Evolutionary conservation across 2,888 invertebrate genomes (phyloP).

Genomic region (Lasioglossum vierecki): DNA sequence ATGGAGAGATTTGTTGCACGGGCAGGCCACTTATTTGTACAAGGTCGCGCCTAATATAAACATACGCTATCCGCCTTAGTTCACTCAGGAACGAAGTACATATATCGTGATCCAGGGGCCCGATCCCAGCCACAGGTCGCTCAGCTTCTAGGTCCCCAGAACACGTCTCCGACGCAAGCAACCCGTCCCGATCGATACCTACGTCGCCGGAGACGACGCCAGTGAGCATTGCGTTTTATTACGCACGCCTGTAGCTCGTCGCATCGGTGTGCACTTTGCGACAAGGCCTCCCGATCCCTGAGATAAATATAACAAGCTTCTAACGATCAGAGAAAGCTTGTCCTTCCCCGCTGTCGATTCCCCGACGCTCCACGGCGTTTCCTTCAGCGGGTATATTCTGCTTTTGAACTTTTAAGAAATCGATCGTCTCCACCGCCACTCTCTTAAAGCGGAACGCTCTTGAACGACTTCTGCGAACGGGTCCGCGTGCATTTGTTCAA

Average conservation of each 20-base stretch:
- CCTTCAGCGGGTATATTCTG: not conserved
- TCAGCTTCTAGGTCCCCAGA: not conserved
- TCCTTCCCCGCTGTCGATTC: not conserved
- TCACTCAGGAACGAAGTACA: no score
- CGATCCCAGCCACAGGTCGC: not conserved
- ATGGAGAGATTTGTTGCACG: no score
- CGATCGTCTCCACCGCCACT: not conserved
- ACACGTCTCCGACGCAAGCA: not conserved
- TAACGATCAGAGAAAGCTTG: slow-evolving; percentile 22
- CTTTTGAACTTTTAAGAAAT: not conserved
- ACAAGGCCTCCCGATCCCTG: not conserved
- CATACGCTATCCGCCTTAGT: no score
- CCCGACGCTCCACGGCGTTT: not conserved
- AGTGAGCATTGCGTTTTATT: slow-evolving; percentile 37
- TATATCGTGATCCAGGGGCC: not conserved
- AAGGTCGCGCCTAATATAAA: no score
- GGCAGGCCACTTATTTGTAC: no score
- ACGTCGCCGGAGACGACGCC: slow-evolving; percentile 9
- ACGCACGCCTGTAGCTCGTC: slow-evolving; percentile 40
- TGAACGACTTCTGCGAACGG: not conserved
- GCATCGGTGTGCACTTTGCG: slow-evolving; percentile 29
- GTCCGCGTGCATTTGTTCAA: not conserved
- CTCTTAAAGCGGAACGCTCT: not conserved
- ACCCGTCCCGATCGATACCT: slow-evolving; percentile 21
- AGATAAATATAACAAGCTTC: slow-evolving; percentile 47